phyloP scores from a whole-genome alignment of 2,113 vertebrate species.

The Peromyscus leucopus region DNA sequence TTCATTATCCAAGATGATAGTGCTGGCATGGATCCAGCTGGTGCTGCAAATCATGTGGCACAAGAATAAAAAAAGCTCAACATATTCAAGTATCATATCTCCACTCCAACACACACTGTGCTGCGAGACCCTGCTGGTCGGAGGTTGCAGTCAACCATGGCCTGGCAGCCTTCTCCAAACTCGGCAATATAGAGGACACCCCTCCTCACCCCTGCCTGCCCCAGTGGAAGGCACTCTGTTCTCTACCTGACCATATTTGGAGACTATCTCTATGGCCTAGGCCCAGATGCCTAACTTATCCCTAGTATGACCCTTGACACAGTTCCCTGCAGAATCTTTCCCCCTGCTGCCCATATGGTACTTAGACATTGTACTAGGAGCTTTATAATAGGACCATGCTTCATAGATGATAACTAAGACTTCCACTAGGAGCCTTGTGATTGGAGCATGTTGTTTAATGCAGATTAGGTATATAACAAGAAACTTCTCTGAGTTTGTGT shows the following conservation, averaged over 20 bases:
- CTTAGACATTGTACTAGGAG: not conserved
- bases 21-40: conserved; percentile 85
- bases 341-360: not conserved
- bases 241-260: not conserved
- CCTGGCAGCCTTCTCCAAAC: not conserved
- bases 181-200: not conserved
- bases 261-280: not conserved
- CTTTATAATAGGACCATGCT: not conserved
- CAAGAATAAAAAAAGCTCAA: conserved; percentile 96
- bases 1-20: not conserved
- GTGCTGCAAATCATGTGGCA: conserved; percentile 97
- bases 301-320: not conserved
- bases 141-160: conserved; percentile 35
- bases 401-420: not conserved
- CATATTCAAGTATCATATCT: conserved; percentile 98
- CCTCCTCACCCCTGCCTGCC: not conserved
- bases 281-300: not conserved
- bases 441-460: not conserved
- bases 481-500: conserved; percentile 80
- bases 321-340: not conserved
- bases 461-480: conserved; percentile 76
- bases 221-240: not conserved
- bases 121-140: conserved; percentile 79
- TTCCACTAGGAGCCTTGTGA: not conserved
- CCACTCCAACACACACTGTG: conserved; percentile 97